Base-by-base conservation (phyloP, 2,113 vertebrate genomes). In the Tricholaema leucomelas region DNA sequence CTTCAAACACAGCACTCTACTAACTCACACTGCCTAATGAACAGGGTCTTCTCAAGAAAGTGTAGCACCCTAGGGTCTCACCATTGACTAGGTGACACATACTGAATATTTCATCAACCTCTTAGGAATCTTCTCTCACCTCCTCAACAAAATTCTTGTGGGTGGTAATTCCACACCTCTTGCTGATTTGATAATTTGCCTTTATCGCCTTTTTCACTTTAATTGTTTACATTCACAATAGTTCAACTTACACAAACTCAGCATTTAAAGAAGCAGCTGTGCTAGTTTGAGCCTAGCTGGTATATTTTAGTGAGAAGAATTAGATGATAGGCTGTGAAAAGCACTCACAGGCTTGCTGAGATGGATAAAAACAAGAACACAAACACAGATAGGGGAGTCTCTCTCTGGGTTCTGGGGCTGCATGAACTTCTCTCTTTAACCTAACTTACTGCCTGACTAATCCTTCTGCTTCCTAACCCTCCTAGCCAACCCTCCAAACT, bases 41-140 rank as follows among this genome's bases (percentile, higher is more conserved):
- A 48, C 0, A 0, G 4, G 35, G 40, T 23, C 27, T 88, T 33
- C 65, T 77, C 56, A 56, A 42, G 48, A 15, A 61, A 9, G 21
- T 1, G 0, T 67, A 38, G 66, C 52, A 66, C 21, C 12, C 54
- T 21, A 8, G 9, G 20, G 23, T 28, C 42, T 74, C 28, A 44
- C 48, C 33, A 8, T 8, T 75, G 38, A 58, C 67, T 15, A 58
- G 40, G 27, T 81, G 31, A 56, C 38, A 24, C 0, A 0, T 4
- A 66, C 15, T 78, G 42, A 18, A 55, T 8, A 46, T 24, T 55
- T 54, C 66, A 36, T 3, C 56, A 88, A 72, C 27, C 21, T 79
- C 44, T 87, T 12, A 19, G 28, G 59, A 72, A 2, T 2, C 5
- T 72, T 61, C 63, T 56, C 67, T n/a, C n/a, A n/a, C n/a, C n/a